A percentile compares a stretch with the other conserved stretches of the same genome.
Conservation (phyloP, 92 coral and sea anemone genomes). For the Porites divaricata region DNA sequence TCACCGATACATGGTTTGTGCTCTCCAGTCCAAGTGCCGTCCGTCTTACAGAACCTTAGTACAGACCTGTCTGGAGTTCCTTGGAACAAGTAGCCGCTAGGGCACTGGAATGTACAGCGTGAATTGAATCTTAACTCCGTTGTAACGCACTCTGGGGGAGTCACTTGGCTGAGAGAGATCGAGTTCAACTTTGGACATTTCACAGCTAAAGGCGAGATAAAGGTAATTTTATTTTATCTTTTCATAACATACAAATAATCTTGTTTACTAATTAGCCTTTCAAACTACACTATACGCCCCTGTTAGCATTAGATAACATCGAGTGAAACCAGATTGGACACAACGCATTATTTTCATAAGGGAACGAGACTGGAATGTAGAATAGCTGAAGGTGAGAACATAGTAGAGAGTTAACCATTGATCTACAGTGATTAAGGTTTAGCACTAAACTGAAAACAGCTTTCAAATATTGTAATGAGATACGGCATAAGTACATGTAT, state of each 20-base stretch:
- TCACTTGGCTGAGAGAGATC: conserved; percentile 85
- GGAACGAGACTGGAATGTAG: no score
- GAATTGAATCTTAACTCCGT: conserved; percentile 66
- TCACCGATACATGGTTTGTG: conserved; percentile 82
- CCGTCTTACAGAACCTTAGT: conserved; percentile 65
- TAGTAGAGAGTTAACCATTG: no score
- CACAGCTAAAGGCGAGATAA: conserved; percentile 59
- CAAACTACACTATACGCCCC: no score
- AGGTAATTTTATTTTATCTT: background rate
- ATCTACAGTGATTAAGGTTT: no score
- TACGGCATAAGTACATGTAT: no score
- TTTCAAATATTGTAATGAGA: no score
- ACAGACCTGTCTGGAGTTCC: conserved; percentile 48
- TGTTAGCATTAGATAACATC: no score
- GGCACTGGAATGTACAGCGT: conserved; percentile 78
- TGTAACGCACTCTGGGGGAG: conserved; percentile 74
- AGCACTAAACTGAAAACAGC: no score
- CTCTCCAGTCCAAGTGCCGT: conserved; percentile 82
- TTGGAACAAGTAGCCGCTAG: conserved; percentile 82
- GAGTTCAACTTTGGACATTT: conserved; percentile 91
- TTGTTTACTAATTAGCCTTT: background rate
- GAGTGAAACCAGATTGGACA: no score
- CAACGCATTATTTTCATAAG: no score
- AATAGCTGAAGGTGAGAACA: no score
- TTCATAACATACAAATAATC: background rate